phyloP scores from a whole-genome alignment of 2,797 vertebrate species.

The Acanthurus leucopareius region DNA sequence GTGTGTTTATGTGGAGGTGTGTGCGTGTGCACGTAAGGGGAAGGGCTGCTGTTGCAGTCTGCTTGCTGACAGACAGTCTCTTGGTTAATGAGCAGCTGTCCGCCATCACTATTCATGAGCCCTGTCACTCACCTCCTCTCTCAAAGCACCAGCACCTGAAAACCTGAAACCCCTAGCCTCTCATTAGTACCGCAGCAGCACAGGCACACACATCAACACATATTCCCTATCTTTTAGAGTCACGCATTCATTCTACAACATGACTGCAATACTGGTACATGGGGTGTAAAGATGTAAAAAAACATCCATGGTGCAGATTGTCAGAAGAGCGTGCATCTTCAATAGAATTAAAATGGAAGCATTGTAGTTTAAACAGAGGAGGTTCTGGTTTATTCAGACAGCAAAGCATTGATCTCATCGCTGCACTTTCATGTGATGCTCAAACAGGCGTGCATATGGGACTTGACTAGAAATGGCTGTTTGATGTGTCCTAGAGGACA shows the following conservation, averaged over 20 bases:
- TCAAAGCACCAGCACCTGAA: slow-evolving; percentile 76
- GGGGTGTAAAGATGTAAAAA: slow-evolving; percentile 28
- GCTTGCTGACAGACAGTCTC: slow-evolving; percentile 81
- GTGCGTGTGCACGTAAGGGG: slow-evolving; percentile 50
- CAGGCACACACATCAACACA: slow-evolving; percentile 35
- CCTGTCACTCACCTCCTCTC: slow-evolving; percentile 81
- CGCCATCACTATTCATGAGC: slow-evolving; percentile 87
- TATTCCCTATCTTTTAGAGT: slow-evolving; percentile 8
- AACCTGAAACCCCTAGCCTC: slow-evolving; percentile 71
- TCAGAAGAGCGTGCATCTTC: slow-evolving; percentile 36
- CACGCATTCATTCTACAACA: slow-evolving; percentile 40
- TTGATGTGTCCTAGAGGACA: slow-evolving; percentile 68
- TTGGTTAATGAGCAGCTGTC: slow-evolving; percentile 88
- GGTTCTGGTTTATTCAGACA: slow-evolving; percentile 56
- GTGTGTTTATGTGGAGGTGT: slow-evolving; percentile 52
- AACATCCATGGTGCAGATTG: background rate
- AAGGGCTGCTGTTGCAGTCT: slow-evolving; percentile 73
- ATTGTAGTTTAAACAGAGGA: slow-evolving; percentile 35
- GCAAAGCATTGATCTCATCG: slow-evolving; percentile 52
- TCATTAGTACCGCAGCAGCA: slow-evolving; percentile 74
- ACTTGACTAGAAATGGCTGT: slow-evolving; percentile 58
- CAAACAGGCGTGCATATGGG: slow-evolving; percentile 48
- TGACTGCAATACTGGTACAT: slow-evolving; percentile 18
- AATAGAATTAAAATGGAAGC: slow-evolving; percentile 54
- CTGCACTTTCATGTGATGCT: slow-evolving; percentile 60